phyloP scores from a whole-genome alignment of 92 coral and sea anemone species.

The Diadumene lineata region DNA sequence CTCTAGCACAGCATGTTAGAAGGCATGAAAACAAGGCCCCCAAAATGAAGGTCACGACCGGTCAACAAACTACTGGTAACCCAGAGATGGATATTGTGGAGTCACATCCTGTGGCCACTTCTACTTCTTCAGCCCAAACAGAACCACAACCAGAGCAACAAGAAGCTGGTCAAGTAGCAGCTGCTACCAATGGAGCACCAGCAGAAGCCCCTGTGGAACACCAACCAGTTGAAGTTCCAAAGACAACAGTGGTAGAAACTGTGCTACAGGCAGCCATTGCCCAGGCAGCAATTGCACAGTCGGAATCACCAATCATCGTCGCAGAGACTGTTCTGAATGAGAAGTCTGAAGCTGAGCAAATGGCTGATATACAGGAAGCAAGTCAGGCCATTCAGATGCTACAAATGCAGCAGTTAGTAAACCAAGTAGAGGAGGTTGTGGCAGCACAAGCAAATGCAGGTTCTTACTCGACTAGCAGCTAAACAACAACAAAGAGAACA shows the following conservation, averaged over 20 bases:
- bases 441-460: constrained; percentile 11
- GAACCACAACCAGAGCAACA: background rate
- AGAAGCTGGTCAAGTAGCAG: background rate
- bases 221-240: background rate
- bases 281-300: constrained; percentile 6
- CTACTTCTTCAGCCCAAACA: background rate
- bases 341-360: constrained; percentile 22
- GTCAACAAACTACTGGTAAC: constrained; percentile 34
- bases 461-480: too few relatives aligned
- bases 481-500: too few relatives aligned
- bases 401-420: constrained; percentile 28
- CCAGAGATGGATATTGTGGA: constrained; percentile 32
- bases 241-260: constrained; percentile 7
- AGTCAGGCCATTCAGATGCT: constrained; percentile 35
- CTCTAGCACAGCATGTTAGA: constrained; percentile 32
- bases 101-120: background rate
- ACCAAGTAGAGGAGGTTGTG: constrained; percentile 36
- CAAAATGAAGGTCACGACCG: constrained; percentile 12
- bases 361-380: constrained; percentile 27
- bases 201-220: background rate
- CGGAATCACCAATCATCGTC: background rate
- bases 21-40: constrained; percentile 32
- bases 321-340: constrained; percentile 8
- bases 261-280: too few relatives aligned
- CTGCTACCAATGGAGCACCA: background rate